Evolutionary conservation across 2,888 invertebrate species (phyloP).

Genomic region (Heliconius hortense): DNA sequence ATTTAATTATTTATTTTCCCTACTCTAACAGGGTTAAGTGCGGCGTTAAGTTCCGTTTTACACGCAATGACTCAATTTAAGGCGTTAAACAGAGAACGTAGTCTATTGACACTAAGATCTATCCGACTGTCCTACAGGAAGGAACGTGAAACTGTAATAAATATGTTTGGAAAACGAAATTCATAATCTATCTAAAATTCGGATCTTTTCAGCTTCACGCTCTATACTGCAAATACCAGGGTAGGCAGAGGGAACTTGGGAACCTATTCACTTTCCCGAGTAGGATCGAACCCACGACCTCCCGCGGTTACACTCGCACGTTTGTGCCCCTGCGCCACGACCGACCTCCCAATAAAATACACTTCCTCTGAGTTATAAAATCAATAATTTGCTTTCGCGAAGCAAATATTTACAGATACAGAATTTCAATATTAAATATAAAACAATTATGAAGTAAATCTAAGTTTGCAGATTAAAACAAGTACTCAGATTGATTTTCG

Average conservation of each 20-base stretch:
- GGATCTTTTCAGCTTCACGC: too few species aligned
- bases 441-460: constrained; percentile 3
- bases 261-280: too few species aligned
- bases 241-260: too few species aligned
- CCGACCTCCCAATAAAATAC: neutral
- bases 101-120: too few species aligned
- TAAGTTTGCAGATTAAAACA: neutral
- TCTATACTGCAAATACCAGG: too few species aligned
- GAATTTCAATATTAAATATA: neutral
- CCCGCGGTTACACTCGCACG: too few species aligned
- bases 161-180: too few species aligned
- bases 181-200: too few species aligned
- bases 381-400: neutral
- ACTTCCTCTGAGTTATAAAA: neutral
- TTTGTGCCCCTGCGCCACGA: too few species aligned
- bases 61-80: neutral
- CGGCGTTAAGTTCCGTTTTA: neutral
- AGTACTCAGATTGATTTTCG: neutral
- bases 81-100: neutral
- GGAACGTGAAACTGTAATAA: too few species aligned
- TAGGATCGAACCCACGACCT: too few species aligned
- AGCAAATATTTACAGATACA: constrained; percentile 3
- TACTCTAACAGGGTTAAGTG: neutral
- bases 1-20: neutral
- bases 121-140: too few species aligned